A percentile compares a stretch with the other conserved stretches of the same genome.
These are phyloP conservation scores for Drosophila demipolita DNA, from an alignment of 2,888 invertebrate genomes.

Conservation along the genomic window DNA sequence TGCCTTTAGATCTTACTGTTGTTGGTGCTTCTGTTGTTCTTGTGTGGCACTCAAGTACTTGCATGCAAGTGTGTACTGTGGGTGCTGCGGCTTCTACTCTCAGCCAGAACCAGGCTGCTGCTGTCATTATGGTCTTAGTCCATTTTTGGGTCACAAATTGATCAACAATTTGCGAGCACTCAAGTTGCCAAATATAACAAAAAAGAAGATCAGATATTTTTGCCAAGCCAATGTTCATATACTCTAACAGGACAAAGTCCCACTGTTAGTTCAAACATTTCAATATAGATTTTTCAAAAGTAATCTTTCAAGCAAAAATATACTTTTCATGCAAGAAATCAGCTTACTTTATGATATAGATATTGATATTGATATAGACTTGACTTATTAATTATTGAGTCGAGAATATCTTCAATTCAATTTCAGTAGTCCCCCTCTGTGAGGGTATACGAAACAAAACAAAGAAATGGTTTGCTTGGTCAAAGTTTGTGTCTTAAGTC, in stretches of 20 bases:
- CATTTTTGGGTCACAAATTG: constrained; percentile 57
- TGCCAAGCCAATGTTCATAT: background rate
- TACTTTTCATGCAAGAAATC: background rate
- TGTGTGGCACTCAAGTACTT: constrained; percentile 46
- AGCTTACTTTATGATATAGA: background rate
- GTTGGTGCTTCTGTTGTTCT: constrained; percentile 5
- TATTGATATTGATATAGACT: background rate
- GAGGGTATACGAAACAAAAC: background rate
- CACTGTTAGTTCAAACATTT: background rate
- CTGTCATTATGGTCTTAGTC: constrained; percentile 55
- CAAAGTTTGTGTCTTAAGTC: constrained; percentile 59
- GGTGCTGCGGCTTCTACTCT: constrained; percentile 30
- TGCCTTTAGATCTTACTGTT: constrained; percentile 19
- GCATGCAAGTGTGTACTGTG: constrained; percentile 29
- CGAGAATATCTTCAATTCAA: background rate
- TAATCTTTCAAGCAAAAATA: background rate
- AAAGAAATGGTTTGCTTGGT: constrained; percentile 19
- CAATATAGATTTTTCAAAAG: background rate
- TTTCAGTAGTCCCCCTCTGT: background rate
- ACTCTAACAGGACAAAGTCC: background rate
- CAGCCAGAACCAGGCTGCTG: constrained; percentile 13
- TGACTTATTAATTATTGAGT: background rate
- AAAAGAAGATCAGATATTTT: background rate
- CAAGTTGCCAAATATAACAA: constrained; percentile 5
- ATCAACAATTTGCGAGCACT: constrained; percentile 47